These are phyloP conservation scores for Andricus grossulariae DNA, from an alignment of 1,140 invertebrate genomes.

Conservation along the genomic window DNA sequence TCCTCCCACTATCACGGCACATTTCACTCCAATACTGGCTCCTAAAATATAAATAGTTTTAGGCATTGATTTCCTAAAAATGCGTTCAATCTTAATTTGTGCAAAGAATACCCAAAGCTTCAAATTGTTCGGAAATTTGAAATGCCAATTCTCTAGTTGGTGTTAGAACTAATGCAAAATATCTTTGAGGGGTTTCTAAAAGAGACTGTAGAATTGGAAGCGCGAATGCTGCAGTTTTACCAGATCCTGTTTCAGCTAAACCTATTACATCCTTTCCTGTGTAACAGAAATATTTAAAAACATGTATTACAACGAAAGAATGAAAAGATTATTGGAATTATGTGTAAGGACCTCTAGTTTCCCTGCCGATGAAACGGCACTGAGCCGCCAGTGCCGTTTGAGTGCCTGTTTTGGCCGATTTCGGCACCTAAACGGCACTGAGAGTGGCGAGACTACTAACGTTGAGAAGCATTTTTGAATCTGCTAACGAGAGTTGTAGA, in stretches of 20 bases:
- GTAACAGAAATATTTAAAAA: constrained; percentile 3
- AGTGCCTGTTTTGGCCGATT: too few relatives aligned
- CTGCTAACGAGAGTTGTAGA: too few relatives aligned
- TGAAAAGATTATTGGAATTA: too few relatives aligned
- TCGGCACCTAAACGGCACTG: too few relatives aligned
- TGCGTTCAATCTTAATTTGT: constrained; percentile 23
- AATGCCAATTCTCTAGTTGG: constrained; percentile 98
- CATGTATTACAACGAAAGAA: too few relatives aligned
- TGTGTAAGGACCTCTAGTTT: too few relatives aligned
- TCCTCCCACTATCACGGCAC: constrained; percentile 97
- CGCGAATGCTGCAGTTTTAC: constrained; percentile 98
- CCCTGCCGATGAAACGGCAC: too few relatives aligned
- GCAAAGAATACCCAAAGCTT: constrained; percentile 84
- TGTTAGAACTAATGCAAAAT: constrained; percentile 96
- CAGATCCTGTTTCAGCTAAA: constrained; percentile 97
- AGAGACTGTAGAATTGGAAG: constrained; percentile 95
- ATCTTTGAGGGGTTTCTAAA: constrained; percentile 92
- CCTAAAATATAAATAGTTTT: constrained; percentile 70
- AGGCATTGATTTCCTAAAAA: constrained; percentile 21
- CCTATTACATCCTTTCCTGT: constrained; percentile 95
- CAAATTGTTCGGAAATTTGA: constrained; percentile 97
- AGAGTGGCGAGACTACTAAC: too few relatives aligned
- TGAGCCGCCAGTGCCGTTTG: too few relatives aligned
- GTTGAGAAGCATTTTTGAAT: too few relatives aligned
- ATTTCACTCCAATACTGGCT: constrained; percentile 92